These are phyloP conservation scores for Pyrocephalus nanus DNA, from an alignment of 2,797 vertebrate species.

Conservation along the genomic window DNA sequence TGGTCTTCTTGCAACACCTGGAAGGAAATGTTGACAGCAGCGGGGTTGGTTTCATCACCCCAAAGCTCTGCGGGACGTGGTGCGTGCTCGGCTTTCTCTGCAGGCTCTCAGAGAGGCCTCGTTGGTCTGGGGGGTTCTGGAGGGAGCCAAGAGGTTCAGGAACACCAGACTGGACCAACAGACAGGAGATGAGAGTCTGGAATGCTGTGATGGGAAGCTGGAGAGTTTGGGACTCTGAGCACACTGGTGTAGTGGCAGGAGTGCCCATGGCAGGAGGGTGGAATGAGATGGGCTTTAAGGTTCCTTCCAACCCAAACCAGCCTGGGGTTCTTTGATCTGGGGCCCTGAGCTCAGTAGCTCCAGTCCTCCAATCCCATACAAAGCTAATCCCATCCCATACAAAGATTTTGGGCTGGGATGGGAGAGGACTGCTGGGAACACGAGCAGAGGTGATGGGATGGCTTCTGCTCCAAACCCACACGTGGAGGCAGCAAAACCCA, in stretches of 20 bases:
- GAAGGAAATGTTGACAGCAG: constrained; percentile 17
- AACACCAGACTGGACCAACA: rapidly evolving
- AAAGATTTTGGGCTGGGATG: background rate
- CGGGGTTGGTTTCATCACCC: background rate
- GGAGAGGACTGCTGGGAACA: background rate
- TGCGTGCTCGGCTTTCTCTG: rapidly evolving
- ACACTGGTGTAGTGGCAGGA: background rate
- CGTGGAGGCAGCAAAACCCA: rapidly evolving
- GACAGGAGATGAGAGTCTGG: background rate
- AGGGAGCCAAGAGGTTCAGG: background rate
- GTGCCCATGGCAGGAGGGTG: background rate
- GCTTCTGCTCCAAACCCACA: background rate
- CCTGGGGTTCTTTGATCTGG: background rate
- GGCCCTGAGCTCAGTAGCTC: background rate
- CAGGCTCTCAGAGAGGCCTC: background rate
- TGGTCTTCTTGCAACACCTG: constrained; percentile 37
- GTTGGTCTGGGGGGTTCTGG: no score
- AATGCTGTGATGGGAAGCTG: background rate
- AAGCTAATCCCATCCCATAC: background rate
- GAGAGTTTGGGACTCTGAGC: no score
- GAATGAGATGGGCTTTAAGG: background rate
- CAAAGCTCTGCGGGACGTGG: background rate
- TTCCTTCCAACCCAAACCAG: background rate
- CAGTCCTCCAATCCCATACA: background rate
- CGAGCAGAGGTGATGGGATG: background rate